phyloP scores from a whole-genome alignment of 2,888 invertebrate genomes.

The Saturnia japonica region DNA sequence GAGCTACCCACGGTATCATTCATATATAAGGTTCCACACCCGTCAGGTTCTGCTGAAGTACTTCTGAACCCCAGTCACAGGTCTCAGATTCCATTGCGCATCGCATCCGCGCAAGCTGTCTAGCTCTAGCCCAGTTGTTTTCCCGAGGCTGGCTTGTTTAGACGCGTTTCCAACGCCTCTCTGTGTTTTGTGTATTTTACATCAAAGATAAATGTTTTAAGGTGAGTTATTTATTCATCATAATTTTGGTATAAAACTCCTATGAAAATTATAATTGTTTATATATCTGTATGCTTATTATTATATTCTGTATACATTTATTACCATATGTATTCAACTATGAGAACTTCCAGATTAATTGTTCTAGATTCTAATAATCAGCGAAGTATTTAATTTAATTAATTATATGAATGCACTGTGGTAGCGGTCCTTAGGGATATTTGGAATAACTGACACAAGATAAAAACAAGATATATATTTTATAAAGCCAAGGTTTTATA shows the following conservation, averaged over 20 bases:
- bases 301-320: not conserved
- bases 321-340: not conserved
- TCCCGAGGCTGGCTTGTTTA: slow-evolving; percentile 40
- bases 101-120: slow-evolving; percentile 44
- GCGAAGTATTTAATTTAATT: no score
- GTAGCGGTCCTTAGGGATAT: no score
- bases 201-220: slow-evolving; percentile 67
- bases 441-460: no score
- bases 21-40: slow-evolving; percentile 58
- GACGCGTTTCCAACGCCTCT: slow-evolving; percentile 39
- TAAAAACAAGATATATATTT: no score
- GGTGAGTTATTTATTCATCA: slow-evolving; percentile 51
- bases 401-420: no score
- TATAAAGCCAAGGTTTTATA: no score
- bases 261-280: not conserved
- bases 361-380: no score
- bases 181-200: slow-evolving; percentile 56
- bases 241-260: not conserved
- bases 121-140: slow-evolving; percentile 60
- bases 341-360: no score
- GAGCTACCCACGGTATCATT: slow-evolving; percentile 53
- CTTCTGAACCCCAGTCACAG: slow-evolving; percentile 35
- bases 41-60: slow-evolving; percentile 36
- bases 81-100: slow-evolving; percentile 52
- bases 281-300: not conserved